A percentile compares a stretch with the other conserved stretches of the same genome.
Evolutionary conservation across 2,797 vertebrate genomes (phyloP).

Genomic region (Notolabrus celidotus): DNA sequence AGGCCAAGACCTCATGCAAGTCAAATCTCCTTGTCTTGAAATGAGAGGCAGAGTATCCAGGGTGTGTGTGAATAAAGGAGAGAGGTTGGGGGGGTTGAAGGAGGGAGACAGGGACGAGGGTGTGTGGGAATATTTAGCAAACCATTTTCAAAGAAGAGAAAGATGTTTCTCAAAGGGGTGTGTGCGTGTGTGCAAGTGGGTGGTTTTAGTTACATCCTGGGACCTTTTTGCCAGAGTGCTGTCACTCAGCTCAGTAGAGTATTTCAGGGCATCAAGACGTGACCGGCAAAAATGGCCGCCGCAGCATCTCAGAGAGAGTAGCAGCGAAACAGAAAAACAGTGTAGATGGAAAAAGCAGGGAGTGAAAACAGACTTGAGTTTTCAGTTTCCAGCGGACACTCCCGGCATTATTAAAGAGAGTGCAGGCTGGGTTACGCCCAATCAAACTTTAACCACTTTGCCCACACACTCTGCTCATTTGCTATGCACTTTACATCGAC

Average conservation of each 20-base stretch:
- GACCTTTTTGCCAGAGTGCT: constrained; percentile 58
- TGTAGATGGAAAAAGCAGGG: constrained; percentile 32
- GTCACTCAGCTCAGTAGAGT: constrained; percentile 65
- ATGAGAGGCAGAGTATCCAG: constrained; percentile 52
- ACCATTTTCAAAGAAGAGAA: constrained; percentile 42
- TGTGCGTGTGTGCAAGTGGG: constrained; percentile 20
- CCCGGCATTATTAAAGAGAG: constrained; percentile 60
- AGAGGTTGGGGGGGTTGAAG: not conserved
- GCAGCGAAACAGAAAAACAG: not conserved
- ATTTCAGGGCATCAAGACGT: constrained; percentile 63
- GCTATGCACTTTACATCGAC: constrained; percentile 63
- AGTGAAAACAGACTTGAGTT: constrained; percentile 10
- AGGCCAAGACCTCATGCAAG: constrained; percentile 78
- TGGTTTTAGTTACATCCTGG: constrained; percentile 39
- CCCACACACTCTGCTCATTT: constrained; percentile 53
- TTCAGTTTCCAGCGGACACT: constrained; percentile 51
- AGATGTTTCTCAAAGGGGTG: constrained; percentile 20
- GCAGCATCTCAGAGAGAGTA: constrained; percentile 13
- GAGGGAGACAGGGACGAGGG: constrained; percentile 18
- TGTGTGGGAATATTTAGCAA: constrained; percentile 64
- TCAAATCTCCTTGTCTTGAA: constrained; percentile 73
- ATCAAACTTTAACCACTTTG: constrained; percentile 71
- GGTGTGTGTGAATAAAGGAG: constrained; percentile 27
- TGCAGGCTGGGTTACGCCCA: constrained; percentile 54
- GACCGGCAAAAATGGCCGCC: constrained; percentile 67